phyloP scores from a whole-genome alignment of 92 coral and sea anemone genomes.

The Siderastrea siderea region DNA sequence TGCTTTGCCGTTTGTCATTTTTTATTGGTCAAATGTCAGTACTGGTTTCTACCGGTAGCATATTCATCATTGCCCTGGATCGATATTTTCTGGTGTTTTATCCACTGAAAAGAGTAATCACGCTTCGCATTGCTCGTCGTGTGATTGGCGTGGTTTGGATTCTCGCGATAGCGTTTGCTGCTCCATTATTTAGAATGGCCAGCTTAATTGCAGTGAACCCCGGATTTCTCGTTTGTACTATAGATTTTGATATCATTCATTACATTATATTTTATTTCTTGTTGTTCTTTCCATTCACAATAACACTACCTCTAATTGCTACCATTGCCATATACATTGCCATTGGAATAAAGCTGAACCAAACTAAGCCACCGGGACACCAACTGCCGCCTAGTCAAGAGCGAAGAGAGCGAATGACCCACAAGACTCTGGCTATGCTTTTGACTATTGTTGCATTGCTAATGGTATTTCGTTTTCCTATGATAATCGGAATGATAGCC shows the following conservation, averaged over 20 bases:
- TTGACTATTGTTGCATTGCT: constrained; percentile 59
- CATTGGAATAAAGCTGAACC: constrained; percentile 71
- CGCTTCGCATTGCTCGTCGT: constrained; percentile 28
- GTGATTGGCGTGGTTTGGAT: constrained; percentile 56
- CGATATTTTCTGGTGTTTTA: constrained; percentile 78
- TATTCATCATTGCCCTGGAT: constrained; percentile 73
- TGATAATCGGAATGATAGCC: constrained; percentile 12
- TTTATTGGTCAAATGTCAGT: constrained; percentile 60
- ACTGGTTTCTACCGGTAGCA: constrained; percentile 65
- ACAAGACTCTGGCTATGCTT: constrained; percentile 68
- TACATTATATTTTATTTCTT: constrained; percentile 27
- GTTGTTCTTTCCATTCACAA: constrained; percentile 32
- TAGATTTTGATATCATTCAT: not conserved
- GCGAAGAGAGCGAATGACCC: constrained; percentile 64
- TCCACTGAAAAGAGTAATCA: constrained; percentile 63
- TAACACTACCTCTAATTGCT: constrained; percentile 58
- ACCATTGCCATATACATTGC: constrained; percentile 70
- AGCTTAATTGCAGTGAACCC: constrained; percentile 1
- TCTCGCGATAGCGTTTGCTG: constrained; percentile 43
- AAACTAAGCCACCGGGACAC: constrained; percentile 70
- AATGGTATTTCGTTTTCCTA: constrained; percentile 77
- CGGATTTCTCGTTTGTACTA: constrained; percentile 23
- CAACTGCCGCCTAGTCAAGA: constrained; percentile 62
- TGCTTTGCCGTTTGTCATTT: constrained; percentile 57
- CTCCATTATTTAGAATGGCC: constrained; percentile 54